Conservation (phyloP, 92 coral and sea anemone genomes). For the Epizoanthus illoricatus region DNA sequence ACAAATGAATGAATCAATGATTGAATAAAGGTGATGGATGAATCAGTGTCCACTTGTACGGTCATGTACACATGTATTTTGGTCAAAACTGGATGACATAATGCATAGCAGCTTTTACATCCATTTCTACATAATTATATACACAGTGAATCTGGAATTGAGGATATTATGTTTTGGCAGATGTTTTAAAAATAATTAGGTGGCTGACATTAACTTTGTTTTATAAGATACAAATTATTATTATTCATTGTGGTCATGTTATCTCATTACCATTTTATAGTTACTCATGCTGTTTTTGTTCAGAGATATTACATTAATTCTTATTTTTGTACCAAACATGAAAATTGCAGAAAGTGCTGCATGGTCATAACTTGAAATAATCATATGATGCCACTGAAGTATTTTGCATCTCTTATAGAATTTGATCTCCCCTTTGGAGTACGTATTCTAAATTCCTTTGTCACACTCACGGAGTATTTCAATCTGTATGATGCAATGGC, state of each 20-base stretch:
- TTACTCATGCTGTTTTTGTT: background rate
- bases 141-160: too few relatives aligned
- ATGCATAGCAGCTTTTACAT: too few relatives aligned
- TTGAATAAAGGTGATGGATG: background rate
- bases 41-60: background rate
- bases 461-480: slow-evolving; percentile 64
- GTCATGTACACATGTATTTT: background rate
- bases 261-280: too few relatives aligned
- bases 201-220: background rate
- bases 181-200: background rate
- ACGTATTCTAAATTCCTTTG: slow-evolving; percentile 78
- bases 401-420: slow-evolving; percentile 45
- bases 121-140: too few relatives aligned
- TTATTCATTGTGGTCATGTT: background rate
- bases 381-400: background rate
- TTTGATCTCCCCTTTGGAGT: slow-evolving; percentile 87
- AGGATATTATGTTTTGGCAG: too few relatives aligned
- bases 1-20: background rate
- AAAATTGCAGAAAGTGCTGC: background rate
- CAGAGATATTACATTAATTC: background rate
- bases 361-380: background rate
- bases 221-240: background rate
- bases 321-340: background rate
- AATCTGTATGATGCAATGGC: slow-evolving; percentile 59
- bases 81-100: too few relatives aligned